Evolutionary conservation across 2,797 vertebrate species (phyloP).

Genomic region (Acipenser oxyrinchus): DNA sequence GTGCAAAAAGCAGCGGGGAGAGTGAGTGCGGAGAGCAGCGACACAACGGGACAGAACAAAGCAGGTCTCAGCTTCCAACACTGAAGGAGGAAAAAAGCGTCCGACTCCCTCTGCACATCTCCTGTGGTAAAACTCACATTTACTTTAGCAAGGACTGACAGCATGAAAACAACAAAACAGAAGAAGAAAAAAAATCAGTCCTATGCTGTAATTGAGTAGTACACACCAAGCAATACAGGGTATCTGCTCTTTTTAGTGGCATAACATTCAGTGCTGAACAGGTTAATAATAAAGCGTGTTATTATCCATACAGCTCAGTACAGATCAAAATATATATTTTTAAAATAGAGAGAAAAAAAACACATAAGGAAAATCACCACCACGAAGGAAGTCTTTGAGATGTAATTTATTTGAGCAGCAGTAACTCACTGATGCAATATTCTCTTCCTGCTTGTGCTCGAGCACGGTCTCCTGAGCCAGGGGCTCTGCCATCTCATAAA

Average conservation of each 20-base stretch:
- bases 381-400: constrained; percentile 35
- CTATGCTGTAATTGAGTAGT: not conserved
- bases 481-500: constrained; percentile 43
- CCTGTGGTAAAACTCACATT: no score
- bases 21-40: not conserved
- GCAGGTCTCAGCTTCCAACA: constrained; percentile 5
- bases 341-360: no score
- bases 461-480: constrained; percentile 20
- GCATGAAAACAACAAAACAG: not conserved
- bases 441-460: constrained; percentile 36
- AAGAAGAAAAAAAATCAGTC: not conserved
- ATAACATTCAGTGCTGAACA: no score
- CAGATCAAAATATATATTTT: no score
- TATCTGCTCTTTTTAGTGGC: no score
- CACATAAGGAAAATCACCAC: constrained; percentile 8
- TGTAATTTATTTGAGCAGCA: constrained; percentile 34
- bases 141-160: no score
- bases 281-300: no score
- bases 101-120: no score
- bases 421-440: constrained; percentile 39
- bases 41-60: constrained; percentile 8
- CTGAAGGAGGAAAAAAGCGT: not conserved
- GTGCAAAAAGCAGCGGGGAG: not conserved
- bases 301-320: no score
- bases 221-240: not conserved